Base-by-base conservation (phyloP, 2,888 invertebrate genomes). In the Prosapia bicincta region DNA sequence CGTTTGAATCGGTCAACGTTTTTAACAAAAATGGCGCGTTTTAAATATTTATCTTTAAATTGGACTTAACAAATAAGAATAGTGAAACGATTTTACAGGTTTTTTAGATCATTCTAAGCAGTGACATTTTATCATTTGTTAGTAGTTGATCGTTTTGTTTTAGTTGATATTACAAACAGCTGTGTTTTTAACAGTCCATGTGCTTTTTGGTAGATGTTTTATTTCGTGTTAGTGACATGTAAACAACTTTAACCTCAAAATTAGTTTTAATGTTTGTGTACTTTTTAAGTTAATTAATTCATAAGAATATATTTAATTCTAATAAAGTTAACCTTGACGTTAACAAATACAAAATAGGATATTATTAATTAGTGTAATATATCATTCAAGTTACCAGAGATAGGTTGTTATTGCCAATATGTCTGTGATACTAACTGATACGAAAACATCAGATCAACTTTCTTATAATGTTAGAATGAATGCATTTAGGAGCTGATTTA, bases 1-100 rank as follows among this genome's bases (percentile, higher is more conserved):
- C 67, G 69, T 68, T 73, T 69, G 73, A 68, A 23, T 43, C 73
- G 69, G 68, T 68, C 73, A 67, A 67, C 26, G 73, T 73, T 72
- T 73, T 73, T 23, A 26, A 54, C 54, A 54, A 54, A 54, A 54
- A 54, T 54, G 54, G 54, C 54, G 54, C 54, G 20, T 54, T 20
- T 54, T 54, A 20, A 54, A 54, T 20, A 20, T 20, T 6, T 54
- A 10, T 54, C 20, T 3, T 54, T 20, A 54, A 54, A 54, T 38
- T 38, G 6, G 9, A 38, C 15, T 30, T 30, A 30, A 30, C 10
- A 38, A 38, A 54, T 20, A 20, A 54, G 54, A 20, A 20, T 3
- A 2, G 54, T 54, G 54, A 54, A 54, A 10, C 20, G 2, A 20
- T 54, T 3, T 3, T 1, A 5, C 1, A 20, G 3, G 7, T n/a